Evolutionary conservation across 2,888 invertebrate species (phyloP).

Genomic region (Xestia xanthographa): DNA sequence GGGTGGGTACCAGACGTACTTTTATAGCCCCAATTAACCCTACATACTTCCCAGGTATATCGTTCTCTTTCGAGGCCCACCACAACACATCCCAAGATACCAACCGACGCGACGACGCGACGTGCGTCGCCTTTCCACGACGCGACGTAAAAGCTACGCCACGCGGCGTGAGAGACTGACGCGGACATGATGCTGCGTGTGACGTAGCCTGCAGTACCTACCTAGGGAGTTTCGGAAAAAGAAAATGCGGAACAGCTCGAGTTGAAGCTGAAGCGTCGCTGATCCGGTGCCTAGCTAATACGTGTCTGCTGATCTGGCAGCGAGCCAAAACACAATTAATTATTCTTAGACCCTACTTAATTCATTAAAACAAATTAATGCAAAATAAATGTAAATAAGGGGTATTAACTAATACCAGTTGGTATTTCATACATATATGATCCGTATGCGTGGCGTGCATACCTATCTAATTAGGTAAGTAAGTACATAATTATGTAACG

Average conservation of each 20-base stretch:
- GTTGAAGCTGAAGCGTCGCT: neutral
- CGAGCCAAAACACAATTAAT: neutral
- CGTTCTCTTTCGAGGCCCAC: too few species aligned
- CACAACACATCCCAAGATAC: too few species aligned
- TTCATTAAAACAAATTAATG: constrained; percentile 6
- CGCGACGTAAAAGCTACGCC: too few species aligned
- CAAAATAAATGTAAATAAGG: constrained; percentile 3
- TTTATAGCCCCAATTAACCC: too few species aligned
- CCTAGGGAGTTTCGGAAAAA: neutral
- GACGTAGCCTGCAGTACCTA: too few species aligned
- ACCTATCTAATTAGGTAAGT: neutral
- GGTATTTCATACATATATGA: constrained; percentile 5
- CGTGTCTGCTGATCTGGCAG: neutral
- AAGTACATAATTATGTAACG: neutral
- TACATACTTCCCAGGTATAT: too few species aligned
- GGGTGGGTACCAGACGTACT: too few species aligned
- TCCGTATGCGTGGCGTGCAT: neutral
- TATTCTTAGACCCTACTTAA: neutral
- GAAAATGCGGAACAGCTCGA: neutral
- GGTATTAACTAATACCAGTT: too few species aligned
- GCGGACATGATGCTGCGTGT: too few species aligned
- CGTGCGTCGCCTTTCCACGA: too few species aligned
- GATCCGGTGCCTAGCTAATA: neutral
- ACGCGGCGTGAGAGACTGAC: too few species aligned
- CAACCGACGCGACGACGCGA: too few species aligned